Conservation (phyloP, 2,797 vertebrate genomes). For the Malacoraja senta region DNA sequence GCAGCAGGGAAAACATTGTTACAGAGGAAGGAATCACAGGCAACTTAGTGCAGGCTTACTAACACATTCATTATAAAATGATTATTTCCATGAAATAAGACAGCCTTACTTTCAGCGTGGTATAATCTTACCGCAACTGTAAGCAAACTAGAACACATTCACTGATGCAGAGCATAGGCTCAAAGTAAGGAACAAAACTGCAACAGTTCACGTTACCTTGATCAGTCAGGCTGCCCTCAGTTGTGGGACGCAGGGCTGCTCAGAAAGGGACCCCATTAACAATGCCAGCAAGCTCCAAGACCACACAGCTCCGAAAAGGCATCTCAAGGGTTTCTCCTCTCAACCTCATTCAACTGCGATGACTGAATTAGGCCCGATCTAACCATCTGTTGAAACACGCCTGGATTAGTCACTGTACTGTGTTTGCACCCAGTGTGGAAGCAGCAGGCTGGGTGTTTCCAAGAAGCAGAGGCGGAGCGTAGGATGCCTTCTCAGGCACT, state of each 20-base stretch:
- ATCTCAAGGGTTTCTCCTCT: conserved; percentile 38
- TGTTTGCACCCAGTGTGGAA: background rate
- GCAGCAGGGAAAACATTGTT: conserved; percentile 1
- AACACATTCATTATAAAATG: background rate
- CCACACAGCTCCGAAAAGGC: conserved; percentile 34
- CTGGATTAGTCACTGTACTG: conserved; percentile 50
- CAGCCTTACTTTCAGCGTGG: conserved; percentile 5
- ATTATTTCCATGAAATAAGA: background rate
- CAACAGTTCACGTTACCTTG: conserved; percentile 34
- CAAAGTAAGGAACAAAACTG: conserved; percentile 7
- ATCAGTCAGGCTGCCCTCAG: conserved; percentile 32
- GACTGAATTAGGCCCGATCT: conserved; percentile 49
- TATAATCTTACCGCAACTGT: background rate
- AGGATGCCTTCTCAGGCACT: conserved; percentile 33
- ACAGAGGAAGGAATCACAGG: background rate
- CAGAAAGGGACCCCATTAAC: conserved; percentile 14
- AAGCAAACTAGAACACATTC: background rate
- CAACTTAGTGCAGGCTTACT: background rate
- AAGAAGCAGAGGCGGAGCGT: conserved; percentile 47
- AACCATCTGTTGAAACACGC: conserved; percentile 61
- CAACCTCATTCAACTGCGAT: conserved; percentile 46
- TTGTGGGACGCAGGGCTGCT: conserved; percentile 23
- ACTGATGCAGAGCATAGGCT: background rate
- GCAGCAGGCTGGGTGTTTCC: conserved; percentile 39
- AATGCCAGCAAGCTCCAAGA: conserved; percentile 31